These are phyloP conservation scores for Callaeas wilsoni DNA, from an alignment of 2,113 vertebrate genomes.

Conservation along the genomic window DNA sequence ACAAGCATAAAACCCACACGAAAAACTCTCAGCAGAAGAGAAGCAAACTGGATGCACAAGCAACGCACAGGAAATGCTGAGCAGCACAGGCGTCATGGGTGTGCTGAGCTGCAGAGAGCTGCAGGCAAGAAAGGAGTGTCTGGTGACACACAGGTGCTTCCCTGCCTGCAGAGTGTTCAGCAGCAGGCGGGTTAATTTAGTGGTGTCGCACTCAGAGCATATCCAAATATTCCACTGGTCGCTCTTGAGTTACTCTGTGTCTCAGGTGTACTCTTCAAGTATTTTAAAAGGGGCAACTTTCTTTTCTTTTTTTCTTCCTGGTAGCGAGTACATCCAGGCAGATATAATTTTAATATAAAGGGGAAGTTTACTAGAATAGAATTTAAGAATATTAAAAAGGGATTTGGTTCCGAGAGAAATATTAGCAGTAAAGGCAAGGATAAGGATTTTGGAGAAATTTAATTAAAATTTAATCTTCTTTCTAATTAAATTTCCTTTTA, in stretches of 20 bases:
- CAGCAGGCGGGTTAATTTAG: conserved; percentile 7
- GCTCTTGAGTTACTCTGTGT: conserved; percentile 48
- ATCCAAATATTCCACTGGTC: conserved; percentile 31
- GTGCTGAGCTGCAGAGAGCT: background rate
- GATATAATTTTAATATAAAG: conserved; percentile 76
- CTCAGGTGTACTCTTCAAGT: conserved; percentile 70
- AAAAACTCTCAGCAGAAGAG: background rate
- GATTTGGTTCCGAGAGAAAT: conserved; percentile 80
- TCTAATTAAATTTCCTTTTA: conserved; percentile 84
- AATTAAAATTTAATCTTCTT: conserved; percentile 86
- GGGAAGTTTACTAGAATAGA: conserved; percentile 77
- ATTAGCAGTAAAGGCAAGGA: conserved; percentile 77
- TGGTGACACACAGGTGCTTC: background rate
- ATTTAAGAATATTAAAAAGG: conserved; percentile 84
- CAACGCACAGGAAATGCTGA: background rate
- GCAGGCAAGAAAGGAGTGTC: background rate
- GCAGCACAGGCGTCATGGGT: background rate
- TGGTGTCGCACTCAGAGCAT: background rate
- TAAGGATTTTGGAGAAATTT: conserved; percentile 82
- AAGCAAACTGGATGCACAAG: background rate
- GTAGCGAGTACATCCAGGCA: conserved; percentile 70
- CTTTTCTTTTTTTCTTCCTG: conserved; percentile 60
- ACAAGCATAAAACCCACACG: no score
- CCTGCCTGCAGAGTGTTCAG: background rate
- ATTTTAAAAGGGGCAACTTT: conserved; percentile 72